Base-by-base conservation (phyloP, 2,113 vertebrate species). In the Platichthys flesus region DNA sequence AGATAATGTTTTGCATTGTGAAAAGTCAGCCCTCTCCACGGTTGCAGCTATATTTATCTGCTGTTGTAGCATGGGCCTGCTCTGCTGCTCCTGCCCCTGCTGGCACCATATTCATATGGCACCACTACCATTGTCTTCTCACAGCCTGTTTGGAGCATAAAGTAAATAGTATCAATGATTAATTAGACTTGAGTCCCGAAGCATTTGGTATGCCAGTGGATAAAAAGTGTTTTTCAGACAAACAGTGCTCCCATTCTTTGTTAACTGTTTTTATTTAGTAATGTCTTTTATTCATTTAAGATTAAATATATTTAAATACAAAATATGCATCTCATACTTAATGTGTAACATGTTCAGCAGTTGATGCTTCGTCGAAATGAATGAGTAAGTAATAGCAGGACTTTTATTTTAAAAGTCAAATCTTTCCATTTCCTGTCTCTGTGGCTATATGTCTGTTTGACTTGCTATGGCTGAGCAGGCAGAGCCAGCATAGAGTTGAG, bases 351-450 rank as follows among this genome's bases (percentile, higher is more conserved):
- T n/a, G 1, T 62, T 45, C 40, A 13, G 40, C 9, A 42, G 9
- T 12, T 3, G 9, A 9, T 37, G 35, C 8, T 37, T 9, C 42
- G 21, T 26, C 31, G 18, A 28, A 28, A 12, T n/a, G 21, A 71
- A 57, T 1, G 52, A 47, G 4, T 1, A 26, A 26, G 7, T 63
- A 40, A 40, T 4, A 14, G 2, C 1, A 2, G 42, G 56, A 40
- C 60, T 88, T 84, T 90, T 91, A 87, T 91, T 90, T 81, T 79
- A 12, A 78, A 77, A 76, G 9, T 9, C 20, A 14, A 13, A 40
- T 28, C 13, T 71, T 26, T 26, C 23, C 12, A 77, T 64, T 86
- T 91, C 90, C 88, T 91, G 83, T 84, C 15, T 8, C n/a, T 47
- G 24, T 67, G n/a, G 52, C 23, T 75, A 14, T 31, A 51, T 31